Base-by-base conservation (phyloP, 2,113 vertebrate genomes). In the Callipepla californica region DNA sequence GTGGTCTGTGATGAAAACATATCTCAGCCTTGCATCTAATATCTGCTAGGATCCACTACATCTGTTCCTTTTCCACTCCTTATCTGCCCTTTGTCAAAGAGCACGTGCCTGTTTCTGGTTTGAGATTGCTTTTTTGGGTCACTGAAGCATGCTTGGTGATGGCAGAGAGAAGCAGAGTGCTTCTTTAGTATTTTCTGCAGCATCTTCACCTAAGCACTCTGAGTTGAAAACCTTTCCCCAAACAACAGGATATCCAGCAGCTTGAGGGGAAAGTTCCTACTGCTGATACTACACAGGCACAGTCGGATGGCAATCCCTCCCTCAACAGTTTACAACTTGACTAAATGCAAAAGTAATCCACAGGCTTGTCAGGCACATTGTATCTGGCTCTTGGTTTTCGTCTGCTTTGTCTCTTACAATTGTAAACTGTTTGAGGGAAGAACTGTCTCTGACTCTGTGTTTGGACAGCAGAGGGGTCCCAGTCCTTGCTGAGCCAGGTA, bases 401-500 rank as follows among this genome's bases (percentile, higher is more conserved):
- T 95, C 94, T 94, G 91, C 85, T 95, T 96, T 95, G 87, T 92
- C 87, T 96, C 92, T 94, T 92, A 75, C 57, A 62, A 85, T 4
- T 85, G 89, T 96, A 94, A 96, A 95, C 70, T 87, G 62, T 95
- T 94, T 91, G 78, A 93, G 84, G 74, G 79, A 91, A 91, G 93
- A 93, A 85, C 84, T 94, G 86, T 94, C 89, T 96, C 75, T 92
- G 91, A 93, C 63, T 94, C 80, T 86, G n/a, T 93, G 89, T 95
- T 96, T 94, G 84, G 92, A 96, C 87, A 94, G 92, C 58, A 82
- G 87, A 94, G 67, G n/a, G 28, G 70, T 92, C 80, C 66, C 26
- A 62, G 87, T 51, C 84, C 84, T 89, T 87, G 70, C 66, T 92
- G 86, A 94, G 75, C 86, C 89, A 93, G 94, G 95, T 94, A 94